phyloP scores from a whole-genome alignment of 2,888 invertebrate species.

The Epistrophella euchroma region DNA sequence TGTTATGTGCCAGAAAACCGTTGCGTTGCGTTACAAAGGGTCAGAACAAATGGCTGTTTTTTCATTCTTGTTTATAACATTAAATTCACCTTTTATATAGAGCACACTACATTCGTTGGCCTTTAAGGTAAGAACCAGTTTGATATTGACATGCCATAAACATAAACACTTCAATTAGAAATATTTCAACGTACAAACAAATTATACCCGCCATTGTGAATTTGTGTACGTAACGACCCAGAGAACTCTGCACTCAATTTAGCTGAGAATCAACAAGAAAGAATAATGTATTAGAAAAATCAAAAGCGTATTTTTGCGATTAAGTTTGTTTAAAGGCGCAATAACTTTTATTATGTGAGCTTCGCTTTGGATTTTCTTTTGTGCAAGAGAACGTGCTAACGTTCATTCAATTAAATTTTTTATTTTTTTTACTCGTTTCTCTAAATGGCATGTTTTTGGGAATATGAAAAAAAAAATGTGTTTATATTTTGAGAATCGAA shows the following conservation, averaged over 20 bases:
- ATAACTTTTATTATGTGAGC: neutral
- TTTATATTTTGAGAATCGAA: neutral
- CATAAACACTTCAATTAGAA: conserved; percentile 58
- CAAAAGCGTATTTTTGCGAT: conserved; percentile 15
- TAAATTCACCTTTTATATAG: conserved; percentile 34
- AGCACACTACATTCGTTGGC: conserved; percentile 38
- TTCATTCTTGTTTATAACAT: neutral
- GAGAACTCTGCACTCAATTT: conserved; percentile 55
- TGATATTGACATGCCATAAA: conserved; percentile 51
- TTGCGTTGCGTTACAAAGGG: conserved; percentile 30
- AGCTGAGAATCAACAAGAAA: conserved; percentile 33
- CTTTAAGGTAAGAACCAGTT: conserved; percentile 35
- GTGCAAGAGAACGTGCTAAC: conserved; percentile 23
- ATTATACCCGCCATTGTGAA: conserved; percentile 30
- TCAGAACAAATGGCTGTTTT: conserved; percentile 2
- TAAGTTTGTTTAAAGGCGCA: conserved; percentile 6
- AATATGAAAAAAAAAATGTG: neutral
- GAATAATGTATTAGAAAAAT: neutral
- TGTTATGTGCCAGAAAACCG: neutral
- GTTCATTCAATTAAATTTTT: conserved; percentile 26
- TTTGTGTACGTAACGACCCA: conserved; percentile 21
- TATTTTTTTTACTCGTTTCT: neutral
- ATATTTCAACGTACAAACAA: conserved; percentile 1
- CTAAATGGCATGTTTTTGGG: neutral
- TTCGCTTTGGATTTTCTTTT: conserved; percentile 15